Percentiles rank a stretch among this genome's conserved stretches.
Evolutionary conservation across 2,888 invertebrate species (phyloP).

Genomic region (Acanthoscelides obtectus): DNA sequence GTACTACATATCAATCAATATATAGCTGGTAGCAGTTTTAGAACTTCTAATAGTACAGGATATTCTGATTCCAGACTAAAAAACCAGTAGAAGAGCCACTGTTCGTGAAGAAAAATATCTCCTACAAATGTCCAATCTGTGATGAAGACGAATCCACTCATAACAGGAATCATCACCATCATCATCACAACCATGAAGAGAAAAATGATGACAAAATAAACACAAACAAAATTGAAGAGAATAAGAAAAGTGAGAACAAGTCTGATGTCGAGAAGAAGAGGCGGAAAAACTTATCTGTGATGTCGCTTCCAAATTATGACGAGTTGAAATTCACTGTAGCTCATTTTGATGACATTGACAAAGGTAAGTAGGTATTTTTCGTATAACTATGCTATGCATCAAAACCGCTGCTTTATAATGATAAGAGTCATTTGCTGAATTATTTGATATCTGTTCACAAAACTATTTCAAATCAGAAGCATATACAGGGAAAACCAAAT

Average conservation of each 20-base stretch:
- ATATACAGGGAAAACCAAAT: too few species aligned
- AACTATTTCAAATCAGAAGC: too few species aligned
- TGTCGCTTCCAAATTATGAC: constrained; percentile 53
- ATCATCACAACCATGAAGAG: constrained; percentile 22
- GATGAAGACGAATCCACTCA: constrained; percentile 36
- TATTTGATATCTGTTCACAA: too few species aligned
- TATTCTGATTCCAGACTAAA: constrained; percentile 5
- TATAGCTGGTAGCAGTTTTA: constrained; percentile 1
- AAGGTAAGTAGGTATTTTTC: constrained; percentile 7
- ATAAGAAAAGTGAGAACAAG: constrained; percentile 16
- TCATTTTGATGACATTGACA: constrained; percentile 33
- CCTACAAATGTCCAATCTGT: constrained; percentile 43
- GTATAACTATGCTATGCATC: too few species aligned
- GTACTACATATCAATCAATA: too few species aligned
- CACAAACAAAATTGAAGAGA: constrained; percentile 15
- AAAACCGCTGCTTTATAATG: too few species aligned
- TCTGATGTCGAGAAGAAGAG: constrained; percentile 34
- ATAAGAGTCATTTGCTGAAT: too few species aligned
- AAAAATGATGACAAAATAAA: constrained; percentile 14
- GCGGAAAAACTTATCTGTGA: constrained; percentile 50
- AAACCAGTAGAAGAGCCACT: constrained; percentile 39
- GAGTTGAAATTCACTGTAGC: constrained; percentile 46
- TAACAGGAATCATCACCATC: constrained; percentile 35
- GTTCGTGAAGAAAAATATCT: constrained; percentile 42
- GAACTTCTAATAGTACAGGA: not conserved